phyloP scores from a whole-genome alignment of 2,113 vertebrate genomes.

The Pollachius pollachius region DNA sequence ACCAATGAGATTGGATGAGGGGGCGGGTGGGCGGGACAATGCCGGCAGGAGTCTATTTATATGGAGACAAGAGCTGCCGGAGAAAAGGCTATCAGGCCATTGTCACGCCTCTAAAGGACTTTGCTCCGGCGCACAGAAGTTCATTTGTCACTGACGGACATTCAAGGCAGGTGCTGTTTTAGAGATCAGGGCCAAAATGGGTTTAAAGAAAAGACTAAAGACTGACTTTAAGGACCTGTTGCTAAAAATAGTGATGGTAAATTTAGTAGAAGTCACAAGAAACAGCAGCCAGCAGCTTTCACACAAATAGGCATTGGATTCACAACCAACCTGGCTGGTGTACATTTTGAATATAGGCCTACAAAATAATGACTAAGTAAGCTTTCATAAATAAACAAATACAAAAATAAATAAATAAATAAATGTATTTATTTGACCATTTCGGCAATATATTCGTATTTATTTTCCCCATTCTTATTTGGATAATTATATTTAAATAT shows the following conservation, averaged over 20 bases:
- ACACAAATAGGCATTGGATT: too few relatives aligned
- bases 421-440: neutral
- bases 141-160: constrained; percentile 66
- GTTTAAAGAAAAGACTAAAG: constrained; percentile 1
- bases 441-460: too few relatives aligned
- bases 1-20: constrained; percentile 60
- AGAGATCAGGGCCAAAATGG: constrained; percentile 26
- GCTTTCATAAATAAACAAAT: too few relatives aligned
- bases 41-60: constrained; percentile 64
- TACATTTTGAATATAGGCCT: too few relatives aligned
- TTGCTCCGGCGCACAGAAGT: constrained; percentile 51
- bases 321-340: too few relatives aligned
- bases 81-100: constrained; percentile 49
- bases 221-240: neutral
- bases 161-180: constrained; percentile 63
- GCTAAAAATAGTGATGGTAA: too few relatives aligned
- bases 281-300: too few relatives aligned
- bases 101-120: constrained; percentile 54
- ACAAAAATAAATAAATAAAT: neutral
- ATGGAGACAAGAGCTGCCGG: constrained; percentile 56
- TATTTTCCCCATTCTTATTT: too few relatives aligned
- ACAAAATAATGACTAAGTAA: neutral
- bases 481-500: too few relatives aligned
- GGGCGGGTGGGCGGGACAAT: constrained; percentile 62
- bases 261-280: too few relatives aligned